Evolutionary conservation across 2,797 vertebrate genomes (phyloP).

Genomic region (Simalia tracyae): DNA sequence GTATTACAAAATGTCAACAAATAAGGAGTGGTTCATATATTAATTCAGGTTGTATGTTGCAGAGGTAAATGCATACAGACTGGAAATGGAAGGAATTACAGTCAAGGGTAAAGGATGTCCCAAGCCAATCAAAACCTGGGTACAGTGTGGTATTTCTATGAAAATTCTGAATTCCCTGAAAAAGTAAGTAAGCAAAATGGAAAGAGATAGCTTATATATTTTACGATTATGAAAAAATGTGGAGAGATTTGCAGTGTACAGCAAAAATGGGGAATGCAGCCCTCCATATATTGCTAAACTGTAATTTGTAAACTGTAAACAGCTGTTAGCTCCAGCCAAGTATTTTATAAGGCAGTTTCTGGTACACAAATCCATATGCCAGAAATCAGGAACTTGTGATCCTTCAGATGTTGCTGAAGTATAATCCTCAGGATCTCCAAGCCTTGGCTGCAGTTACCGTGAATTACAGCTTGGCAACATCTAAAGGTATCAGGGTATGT

Average conservation of each 20-base stretch:
- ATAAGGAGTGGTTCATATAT: constrained; percentile 9
- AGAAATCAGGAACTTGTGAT: neutral
- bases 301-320: neutral
- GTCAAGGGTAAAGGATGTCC: constrained; percentile 98
- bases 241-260: rapidly evolving
- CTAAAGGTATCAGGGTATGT: neutral
- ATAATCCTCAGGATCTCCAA: neutral
- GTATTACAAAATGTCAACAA: neutral
- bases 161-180: constrained; percentile 94
- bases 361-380: neutral
- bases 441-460: neutral
- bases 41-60: constrained; percentile 63
- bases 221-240: rapidly evolving
- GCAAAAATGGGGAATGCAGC: rapidly evolving
- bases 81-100: constrained; percentile 92
- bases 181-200: constrained; percentile 79
- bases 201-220: neutral
- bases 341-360: neutral
- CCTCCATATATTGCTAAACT: neutral
- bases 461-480: neutral
- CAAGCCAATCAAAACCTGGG: constrained; percentile 98
- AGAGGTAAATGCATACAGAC: constrained; percentile 88
- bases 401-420: neutral
- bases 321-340: neutral
- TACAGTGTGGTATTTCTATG: constrained; percentile 98